Percentiles rank a stretch among this genome's conserved stretches.
Evolutionary conservation across 1,140 invertebrate species (phyloP).

Genomic region (Hyposmocoma kahamanoa): DNA sequence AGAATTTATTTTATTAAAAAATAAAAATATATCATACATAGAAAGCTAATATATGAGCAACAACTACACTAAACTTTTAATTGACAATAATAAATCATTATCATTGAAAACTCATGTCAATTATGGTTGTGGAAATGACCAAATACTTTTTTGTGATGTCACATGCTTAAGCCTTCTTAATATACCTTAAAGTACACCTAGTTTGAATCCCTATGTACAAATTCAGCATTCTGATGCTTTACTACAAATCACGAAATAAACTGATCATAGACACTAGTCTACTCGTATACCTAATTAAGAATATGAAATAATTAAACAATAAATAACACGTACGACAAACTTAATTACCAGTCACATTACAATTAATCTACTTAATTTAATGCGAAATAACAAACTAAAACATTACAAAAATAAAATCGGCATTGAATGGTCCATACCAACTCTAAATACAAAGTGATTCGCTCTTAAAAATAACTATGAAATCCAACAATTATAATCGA

Average conservation of each 20-base stretch:
- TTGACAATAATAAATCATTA: too few relatives aligned
- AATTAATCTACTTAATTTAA: background rate
- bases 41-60: conserved; percentile 22
- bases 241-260: too few relatives aligned
- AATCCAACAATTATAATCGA: conserved; percentile 37
- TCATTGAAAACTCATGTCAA: too few relatives aligned
- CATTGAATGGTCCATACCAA: conserved; percentile 1
- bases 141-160: too few relatives aligned
- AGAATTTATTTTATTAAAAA: conserved; percentile 42
- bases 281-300: too few relatives aligned
- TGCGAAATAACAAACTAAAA: background rate
- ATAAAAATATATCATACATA: conserved; percentile 30
- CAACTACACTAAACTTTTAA: too few relatives aligned
- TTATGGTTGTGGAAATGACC: too few relatives aligned
- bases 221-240: too few relatives aligned
- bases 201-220: too few relatives aligned
- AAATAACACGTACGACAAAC: conserved; percentile 52
- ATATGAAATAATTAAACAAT: conserved; percentile 61
- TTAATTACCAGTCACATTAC: conserved; percentile 35
- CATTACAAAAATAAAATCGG: background rate
- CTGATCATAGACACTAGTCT: too few relatives aligned
- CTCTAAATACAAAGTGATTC: conserved; percentile 25
- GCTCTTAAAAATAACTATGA: conserved; percentile 5
- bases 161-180: too few relatives aligned
- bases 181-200: too few relatives aligned